Conservation (phyloP, 2,888 invertebrate species). For the Molorchus minor region DNA sequence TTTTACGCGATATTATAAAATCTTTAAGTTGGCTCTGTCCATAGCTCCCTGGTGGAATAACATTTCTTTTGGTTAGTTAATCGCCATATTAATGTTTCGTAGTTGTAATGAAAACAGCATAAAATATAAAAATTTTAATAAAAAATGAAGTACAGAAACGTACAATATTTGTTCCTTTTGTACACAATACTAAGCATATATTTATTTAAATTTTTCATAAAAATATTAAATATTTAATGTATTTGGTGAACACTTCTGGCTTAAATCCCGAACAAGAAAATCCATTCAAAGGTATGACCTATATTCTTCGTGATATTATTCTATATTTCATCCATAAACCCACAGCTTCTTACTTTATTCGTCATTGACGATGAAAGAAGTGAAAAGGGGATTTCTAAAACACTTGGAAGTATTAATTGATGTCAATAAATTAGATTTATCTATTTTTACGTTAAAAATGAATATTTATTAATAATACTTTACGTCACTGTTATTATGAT, state of each 20-base stretch:
- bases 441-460: conserved; percentile 8
- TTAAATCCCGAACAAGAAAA: conserved; percentile 14
- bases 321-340: conserved; percentile 7
- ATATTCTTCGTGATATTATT: not conserved
- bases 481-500: conserved; percentile 4
- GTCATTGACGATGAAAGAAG: no score
- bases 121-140: no score
- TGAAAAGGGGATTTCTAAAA: conserved; percentile 18
- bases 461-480: conserved; percentile 10
- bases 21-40: no score
- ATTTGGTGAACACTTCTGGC: conserved; percentile 17
- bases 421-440: conserved; percentile 13
- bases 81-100: no score
- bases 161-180: no score
- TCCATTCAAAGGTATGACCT: not conserved
- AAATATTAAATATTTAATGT: conserved; percentile 12
- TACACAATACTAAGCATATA: conserved; percentile 6
- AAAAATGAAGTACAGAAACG: no score
- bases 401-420: conserved; percentile 13
- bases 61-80: no score
- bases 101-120: no score
- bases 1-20: not conserved
- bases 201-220: conserved; percentile 15
- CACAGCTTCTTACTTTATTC: conserved; percentile 6
- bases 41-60: no score